Conservation (phyloP, 2,113 vertebrate species). For the Mungos mungo region DNA sequence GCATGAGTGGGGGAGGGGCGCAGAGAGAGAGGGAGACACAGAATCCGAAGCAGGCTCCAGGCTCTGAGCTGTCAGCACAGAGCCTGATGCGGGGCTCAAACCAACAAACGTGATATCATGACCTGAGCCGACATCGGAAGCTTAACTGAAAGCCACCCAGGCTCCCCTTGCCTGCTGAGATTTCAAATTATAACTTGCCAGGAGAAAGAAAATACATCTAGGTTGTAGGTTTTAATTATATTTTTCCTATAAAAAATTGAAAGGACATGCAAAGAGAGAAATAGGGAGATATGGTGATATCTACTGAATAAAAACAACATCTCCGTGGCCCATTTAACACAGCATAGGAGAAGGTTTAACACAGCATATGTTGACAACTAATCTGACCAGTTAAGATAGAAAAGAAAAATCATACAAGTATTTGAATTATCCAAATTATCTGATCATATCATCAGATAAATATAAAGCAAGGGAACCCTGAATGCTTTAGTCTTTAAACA, state of each 20-base stretch:
- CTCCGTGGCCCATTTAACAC: neutral
- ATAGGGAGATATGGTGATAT: neutral
- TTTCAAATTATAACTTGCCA: neutral
- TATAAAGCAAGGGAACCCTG: neutral
- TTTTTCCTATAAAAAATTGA: neutral
- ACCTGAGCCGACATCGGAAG: too few species aligned
- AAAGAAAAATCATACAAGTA: neutral
- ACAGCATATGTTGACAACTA: neutral
- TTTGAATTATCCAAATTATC: constrained; percentile 15
- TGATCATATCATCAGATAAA: neutral
- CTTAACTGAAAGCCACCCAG: too few species aligned
- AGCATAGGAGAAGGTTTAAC: too few species aligned
- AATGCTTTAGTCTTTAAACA: neutral
- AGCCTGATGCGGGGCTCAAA: too few species aligned
- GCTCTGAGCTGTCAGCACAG: too few species aligned
- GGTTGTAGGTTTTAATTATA: neutral
- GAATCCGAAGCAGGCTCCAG: too few species aligned
- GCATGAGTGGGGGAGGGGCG: too few species aligned
- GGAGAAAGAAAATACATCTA: neutral
- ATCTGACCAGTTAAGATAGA: neutral
- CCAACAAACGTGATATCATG: too few species aligned
- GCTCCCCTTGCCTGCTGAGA: neutral
- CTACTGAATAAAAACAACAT: neutral
- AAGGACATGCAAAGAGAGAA: neutral
- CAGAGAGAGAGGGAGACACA: too few species aligned